Evolutionary conservation across 2,113 vertebrate genomes (phyloP), one percentile per base, ranked within the genome.

Genomic region (Dromaius novaehollandiae): DNA sequence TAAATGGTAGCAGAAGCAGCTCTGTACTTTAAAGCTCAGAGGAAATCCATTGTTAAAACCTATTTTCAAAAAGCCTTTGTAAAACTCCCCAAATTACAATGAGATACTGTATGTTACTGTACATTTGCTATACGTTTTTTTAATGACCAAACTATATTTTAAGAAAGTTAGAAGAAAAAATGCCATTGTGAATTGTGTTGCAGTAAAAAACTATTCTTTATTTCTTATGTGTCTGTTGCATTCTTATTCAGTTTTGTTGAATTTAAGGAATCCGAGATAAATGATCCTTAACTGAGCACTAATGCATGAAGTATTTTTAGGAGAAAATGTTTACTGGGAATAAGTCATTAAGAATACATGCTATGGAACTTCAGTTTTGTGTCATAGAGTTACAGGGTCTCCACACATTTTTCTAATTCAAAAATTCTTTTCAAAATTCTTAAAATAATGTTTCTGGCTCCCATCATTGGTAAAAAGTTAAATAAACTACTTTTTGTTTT

Each of bases 1-100:
- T 95, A 86, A 95, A 46, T 78, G 60, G 50, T 60, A 89, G 46
- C 46, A 91, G 77, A 83, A 86, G 56, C 42, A 91, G n/a, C 64
- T 76, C 82, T 50, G 81, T 77, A 56, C 63, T 91, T 89, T 44
- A 86, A 85, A 83, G 66, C 75, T 82, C 48, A 75, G 55, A 86
- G 44, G 26, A 88, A 64, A 79, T 58, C 10, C 2, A 7, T 70
- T 86, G 86, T 58, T 17, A 9, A 88, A 86, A 64, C 36, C 60
- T 19, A 22, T 46, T 32, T 76, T 25, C 11, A 60, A 44, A 58
- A 60, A 76, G 60, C 36, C 38, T 28, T 51, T 63, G 26, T 65
- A 61, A 73, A 94, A 64, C 14, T 82, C 14, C 4, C 11, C n/a
- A 22, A 87, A 82, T 58, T 44, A 25, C 48, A n/a, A 5, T 56